phyloP scores from a whole-genome alignment of 2,797 vertebrate genomes.

The Gouania willdenowi region DNA sequence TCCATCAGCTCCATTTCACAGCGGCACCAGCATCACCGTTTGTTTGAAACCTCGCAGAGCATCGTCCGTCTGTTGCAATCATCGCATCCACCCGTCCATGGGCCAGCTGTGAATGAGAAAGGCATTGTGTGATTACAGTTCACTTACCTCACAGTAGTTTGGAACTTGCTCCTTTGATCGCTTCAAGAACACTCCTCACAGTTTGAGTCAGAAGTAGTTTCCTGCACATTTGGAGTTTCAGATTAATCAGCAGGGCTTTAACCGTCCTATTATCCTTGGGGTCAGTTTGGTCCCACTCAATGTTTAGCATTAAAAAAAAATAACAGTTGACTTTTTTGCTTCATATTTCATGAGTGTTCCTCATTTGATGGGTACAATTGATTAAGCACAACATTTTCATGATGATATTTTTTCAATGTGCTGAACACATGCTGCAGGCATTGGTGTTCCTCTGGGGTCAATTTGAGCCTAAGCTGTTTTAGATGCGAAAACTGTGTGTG shows the following conservation, averaged over 20 bases:
- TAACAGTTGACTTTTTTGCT: too few relatives aligned
- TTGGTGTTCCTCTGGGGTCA: too few relatives aligned
- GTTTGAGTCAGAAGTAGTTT: conserved; percentile 15
- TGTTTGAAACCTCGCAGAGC: conserved; percentile 53
- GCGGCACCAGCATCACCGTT: conserved; percentile 34
- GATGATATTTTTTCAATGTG: too few relatives aligned
- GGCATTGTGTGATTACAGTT: conserved; percentile 12
- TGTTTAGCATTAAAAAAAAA: too few relatives aligned
- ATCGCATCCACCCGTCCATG: conserved; percentile 34
- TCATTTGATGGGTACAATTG: too few relatives aligned
- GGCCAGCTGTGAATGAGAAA: conserved; percentile 38
- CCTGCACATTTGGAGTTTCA: conserved; percentile 11
- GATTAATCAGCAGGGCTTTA: conserved; percentile 1
- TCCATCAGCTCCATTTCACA: conserved; percentile 44
- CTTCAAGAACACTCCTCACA: conserved; percentile 14
- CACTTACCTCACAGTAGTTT: conserved; percentile 17
- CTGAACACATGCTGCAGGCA: too few relatives aligned
- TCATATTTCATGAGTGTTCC: too few relatives aligned
- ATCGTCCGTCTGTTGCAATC: conserved; percentile 50
- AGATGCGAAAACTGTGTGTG: too few relatives aligned
- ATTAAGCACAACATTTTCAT: too few relatives aligned
- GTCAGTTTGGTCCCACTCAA: too few relatives aligned
- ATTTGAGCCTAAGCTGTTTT: too few relatives aligned
- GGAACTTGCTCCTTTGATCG: conserved; percentile 12
- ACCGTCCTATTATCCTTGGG: too few relatives aligned